phyloP scores from a whole-genome alignment of 2,888 invertebrate genomes.

The Pterostichus niger region DNA sequence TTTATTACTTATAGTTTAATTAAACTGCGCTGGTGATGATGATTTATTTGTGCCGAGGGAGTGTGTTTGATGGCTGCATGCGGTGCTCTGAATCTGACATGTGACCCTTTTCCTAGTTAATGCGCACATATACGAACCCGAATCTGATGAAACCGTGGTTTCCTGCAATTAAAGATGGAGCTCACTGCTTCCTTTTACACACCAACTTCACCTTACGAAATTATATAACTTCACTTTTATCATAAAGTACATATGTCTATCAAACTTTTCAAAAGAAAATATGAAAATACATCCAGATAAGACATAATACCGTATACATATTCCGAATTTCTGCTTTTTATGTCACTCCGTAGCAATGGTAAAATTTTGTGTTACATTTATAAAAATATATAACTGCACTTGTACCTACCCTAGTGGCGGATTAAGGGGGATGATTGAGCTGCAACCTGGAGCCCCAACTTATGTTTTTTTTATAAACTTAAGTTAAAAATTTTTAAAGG shows the following conservation, averaged over 20 bases:
- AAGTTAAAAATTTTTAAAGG: too few species aligned
- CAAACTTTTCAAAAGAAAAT: too few species aligned
- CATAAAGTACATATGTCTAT: neutral
- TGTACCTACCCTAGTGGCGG: too few species aligned
- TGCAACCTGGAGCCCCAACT: too few species aligned
- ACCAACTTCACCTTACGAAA: neutral
- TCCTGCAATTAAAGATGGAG: slow-evolving; percentile 8
- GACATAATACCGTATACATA: too few species aligned
- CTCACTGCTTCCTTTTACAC: neutral
- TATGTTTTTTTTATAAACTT: too few species aligned
- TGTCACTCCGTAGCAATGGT: too few species aligned
- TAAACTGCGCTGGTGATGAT: slow-evolving; percentile 18
- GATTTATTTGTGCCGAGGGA: neutral
- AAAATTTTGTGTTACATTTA: too few species aligned
- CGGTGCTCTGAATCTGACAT: slow-evolving; percentile 5
- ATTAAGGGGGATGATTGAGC: too few species aligned
- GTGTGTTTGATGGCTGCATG: slow-evolving; percentile 4
- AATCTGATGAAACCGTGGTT: slow-evolving; percentile 4
- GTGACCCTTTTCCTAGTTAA: slow-evolving; percentile 4
- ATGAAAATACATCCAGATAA: too few species aligned
- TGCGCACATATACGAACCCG: slow-evolving; percentile 5
- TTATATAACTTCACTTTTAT: neutral
- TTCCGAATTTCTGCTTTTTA: too few species aligned
- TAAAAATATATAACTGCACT: too few species aligned
- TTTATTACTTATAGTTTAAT: slow-evolving; percentile 56